A percentile compares a stretch with the other conserved stretches of the same genome.
These are phyloP conservation scores for Epistrophe grossulariae DNA, from an alignment of 2,888 invertebrate species.

Conservation along the genomic window DNA sequence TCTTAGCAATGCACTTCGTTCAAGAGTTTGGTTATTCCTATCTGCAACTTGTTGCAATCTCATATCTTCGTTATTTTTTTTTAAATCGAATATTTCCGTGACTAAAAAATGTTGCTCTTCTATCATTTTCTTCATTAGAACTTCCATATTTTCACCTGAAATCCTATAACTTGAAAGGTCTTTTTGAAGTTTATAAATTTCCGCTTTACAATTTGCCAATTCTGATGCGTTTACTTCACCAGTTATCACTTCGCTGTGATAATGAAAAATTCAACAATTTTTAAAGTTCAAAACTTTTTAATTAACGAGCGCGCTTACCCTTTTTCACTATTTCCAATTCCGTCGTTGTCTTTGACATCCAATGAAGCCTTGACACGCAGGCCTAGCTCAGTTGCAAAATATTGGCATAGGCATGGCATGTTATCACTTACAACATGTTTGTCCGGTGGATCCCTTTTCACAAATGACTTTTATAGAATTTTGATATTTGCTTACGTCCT, in stretches of 20 bases:
- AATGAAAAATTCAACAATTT: not conserved
- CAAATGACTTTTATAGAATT: constrained; percentile 69
- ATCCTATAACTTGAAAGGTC: constrained; percentile 78
- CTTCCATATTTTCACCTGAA: constrained; percentile 80
- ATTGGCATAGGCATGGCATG: constrained; percentile 80
- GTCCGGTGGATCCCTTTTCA: constrained; percentile 55
- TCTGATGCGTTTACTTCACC: constrained; percentile 78
- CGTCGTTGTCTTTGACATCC: constrained; percentile 71
- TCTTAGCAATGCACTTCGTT: constrained; percentile 79
- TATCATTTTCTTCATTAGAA: constrained; percentile 79
- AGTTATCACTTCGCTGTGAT: constrained; percentile 32
- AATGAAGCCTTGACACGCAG: constrained; percentile 66
- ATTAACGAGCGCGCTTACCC: constrained; percentile 38
- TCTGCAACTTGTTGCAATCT: constrained; percentile 79
- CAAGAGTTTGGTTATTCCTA: constrained; percentile 80
- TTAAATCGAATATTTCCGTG: constrained; percentile 79
- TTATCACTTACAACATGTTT: constrained; percentile 70
- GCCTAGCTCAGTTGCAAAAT: constrained; percentile 73
- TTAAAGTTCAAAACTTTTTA: not conserved
- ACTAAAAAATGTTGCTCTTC: constrained; percentile 80
- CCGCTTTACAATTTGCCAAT: constrained; percentile 78
- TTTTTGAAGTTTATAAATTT: constrained; percentile 80
- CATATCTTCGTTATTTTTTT: constrained; percentile 78
- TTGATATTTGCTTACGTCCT: constrained; percentile 68
- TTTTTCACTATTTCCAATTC: constrained; percentile 27